Conservation (phyloP, 2,113 vertebrate species). For the Cheilinus undulatus region DNA sequence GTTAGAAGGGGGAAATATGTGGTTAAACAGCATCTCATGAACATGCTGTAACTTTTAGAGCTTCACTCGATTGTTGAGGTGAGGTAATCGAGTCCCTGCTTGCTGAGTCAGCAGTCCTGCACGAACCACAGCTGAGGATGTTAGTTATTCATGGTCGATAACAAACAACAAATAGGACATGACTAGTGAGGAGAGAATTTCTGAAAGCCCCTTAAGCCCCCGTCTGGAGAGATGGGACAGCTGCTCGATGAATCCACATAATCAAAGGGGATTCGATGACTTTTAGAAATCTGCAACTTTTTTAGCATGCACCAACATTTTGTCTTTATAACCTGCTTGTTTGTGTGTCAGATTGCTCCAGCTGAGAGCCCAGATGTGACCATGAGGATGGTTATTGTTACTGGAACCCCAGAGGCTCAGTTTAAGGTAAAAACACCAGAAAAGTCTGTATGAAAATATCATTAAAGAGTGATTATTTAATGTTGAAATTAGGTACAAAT, state of each 20-base stretch:
- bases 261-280: slow-evolving; percentile 2
- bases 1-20: too few relatives aligned
- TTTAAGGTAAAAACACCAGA: slow-evolving; percentile 88
- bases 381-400: slow-evolving; percentile 96
- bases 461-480: not conserved
- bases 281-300: slow-evolving; percentile 1
- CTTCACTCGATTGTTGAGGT: not conserved
- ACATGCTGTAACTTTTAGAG: not conserved
- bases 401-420: slow-evolving; percentile 93
- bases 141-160: slow-evolving; percentile 37
- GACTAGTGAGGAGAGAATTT: slow-evolving; percentile 41
- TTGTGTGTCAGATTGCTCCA: slow-evolving; percentile 88
- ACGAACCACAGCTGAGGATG: slow-evolving; percentile 34
- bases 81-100: not conserved
- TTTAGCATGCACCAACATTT: not conserved
- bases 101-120: slow-evolving; percentile 47
- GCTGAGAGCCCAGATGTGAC: slow-evolving; percentile 90
- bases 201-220: slow-evolving; percentile 29
- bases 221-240: slow-evolving; percentile 11
- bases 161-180: slow-evolving; percentile 22
- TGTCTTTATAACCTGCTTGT: slow-evolving; percentile 3
- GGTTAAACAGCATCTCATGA: slow-evolving; percentile 4
- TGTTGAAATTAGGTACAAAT: not conserved
- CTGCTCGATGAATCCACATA: slow-evolving; percentile 24
- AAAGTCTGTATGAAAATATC: not conserved